Evolutionary conservation across 2,888 invertebrate genomes (phyloP), one percentile per base, ranked within the genome.

Genomic region (Agonum fuliginosum): DNA sequence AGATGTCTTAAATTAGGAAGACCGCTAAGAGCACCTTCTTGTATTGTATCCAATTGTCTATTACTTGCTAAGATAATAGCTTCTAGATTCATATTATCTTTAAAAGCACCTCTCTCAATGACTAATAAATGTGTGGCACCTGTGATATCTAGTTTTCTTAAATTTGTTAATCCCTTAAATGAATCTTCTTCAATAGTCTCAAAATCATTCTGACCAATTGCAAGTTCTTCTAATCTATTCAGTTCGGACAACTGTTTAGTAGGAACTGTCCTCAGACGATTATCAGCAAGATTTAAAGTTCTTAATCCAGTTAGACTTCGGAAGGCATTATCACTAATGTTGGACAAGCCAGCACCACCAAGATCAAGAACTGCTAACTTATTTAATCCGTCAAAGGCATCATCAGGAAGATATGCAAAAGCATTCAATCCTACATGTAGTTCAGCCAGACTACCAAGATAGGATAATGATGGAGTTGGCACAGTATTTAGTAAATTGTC

Each of bases 181-280:
- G 95, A 93, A 80, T 93, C 92, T 6, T 91, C 90, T 82, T 91
- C 91, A 69, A 96, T 86, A 0, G 89, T 87, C 43, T 90, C 87
- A 83, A 95, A 95, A 80, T 93, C 93, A 84, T 96, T 96, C 84
- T 95, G 95, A 0, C 96, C 96, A 78, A 96, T 90, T 30, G 91
- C 92, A 62, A 96, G 88, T 81, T 95, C 94, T 85, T 96, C 96
- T 78, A 96, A 87, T 54, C 95, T 91, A 3, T 90, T 89, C 74
- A 96, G 87, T 69, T 91, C 89, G 2, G 92, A 91, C 37, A 96
- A 84, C 80, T 95, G 94, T 17, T 90, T 88, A 0, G 95, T 95
- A 2, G 96, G 96, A 54, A 96, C 91, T 70, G 89, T 89, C 67
- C 89, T 89, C 78, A 96, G 87, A 81, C 93, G 91, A 86, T 96